These are phyloP conservation scores for Eudyptes chrysolophus DNA, from an alignment of 2,113 vertebrate genomes.

Conservation along the genomic window DNA sequence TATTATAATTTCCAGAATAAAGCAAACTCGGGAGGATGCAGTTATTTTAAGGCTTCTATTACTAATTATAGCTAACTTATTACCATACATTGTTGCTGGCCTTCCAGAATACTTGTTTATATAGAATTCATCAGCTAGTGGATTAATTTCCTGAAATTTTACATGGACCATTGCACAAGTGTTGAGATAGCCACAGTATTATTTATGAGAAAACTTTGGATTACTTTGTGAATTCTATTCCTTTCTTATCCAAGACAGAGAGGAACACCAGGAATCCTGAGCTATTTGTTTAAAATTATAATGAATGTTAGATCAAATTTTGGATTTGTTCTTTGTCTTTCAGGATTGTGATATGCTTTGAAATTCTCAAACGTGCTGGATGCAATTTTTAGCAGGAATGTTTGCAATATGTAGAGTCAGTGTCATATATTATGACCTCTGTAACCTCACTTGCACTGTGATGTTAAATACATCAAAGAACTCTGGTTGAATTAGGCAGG, in stretches of 20 bases:
- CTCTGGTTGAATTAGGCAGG: background rate
- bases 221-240: background rate
- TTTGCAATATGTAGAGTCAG: background rate
- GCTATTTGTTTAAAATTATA: background rate
- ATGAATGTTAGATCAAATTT: background rate
- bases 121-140: background rate
- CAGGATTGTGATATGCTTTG: background rate
- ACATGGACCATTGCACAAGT: background rate
- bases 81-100: conserved; percentile 60
- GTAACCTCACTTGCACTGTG: background rate
- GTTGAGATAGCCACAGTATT: background rate
- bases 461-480: background rate
- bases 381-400: background rate
- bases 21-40: conserved; percentile 52
- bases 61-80: conserved; percentile 71
- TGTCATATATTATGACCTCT: background rate
- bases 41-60: conserved; percentile 72
- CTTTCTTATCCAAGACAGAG: background rate
- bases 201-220: background rate
- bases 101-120: conserved; percentile 52
- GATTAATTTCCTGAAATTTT: background rate
- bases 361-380: background rate
- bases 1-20: conserved; percentile 61
- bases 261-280: background rate
- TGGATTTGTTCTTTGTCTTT: background rate